A percentile compares a stretch with the other conserved stretches of the same genome.
Conservation (phyloP, 2,113 vertebrate genomes). For the Ctenodactylus gundi region DNA sequence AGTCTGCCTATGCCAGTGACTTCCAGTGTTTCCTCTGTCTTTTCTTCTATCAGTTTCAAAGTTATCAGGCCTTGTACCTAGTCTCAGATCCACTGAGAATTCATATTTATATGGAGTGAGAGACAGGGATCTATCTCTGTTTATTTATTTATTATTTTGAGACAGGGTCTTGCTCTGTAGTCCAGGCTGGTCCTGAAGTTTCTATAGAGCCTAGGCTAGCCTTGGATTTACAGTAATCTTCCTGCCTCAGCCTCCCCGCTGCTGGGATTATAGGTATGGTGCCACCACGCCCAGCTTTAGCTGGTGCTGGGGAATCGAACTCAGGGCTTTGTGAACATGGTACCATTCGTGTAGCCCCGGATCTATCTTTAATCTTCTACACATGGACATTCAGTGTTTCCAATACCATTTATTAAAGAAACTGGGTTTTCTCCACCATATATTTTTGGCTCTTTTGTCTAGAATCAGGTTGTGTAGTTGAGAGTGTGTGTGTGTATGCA, state of each 20-base stretch:
- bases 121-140: background rate
- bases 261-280: too few relatives aligned
- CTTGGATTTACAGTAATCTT: too few relatives aligned
- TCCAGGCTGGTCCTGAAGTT: too few relatives aligned
- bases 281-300: too few relatives aligned
- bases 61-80: background rate
- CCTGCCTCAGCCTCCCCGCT: too few relatives aligned
- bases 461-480: background rate
- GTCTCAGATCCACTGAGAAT: background rate
- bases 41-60: background rate
- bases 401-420: background rate
- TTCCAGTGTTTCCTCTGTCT: background rate
- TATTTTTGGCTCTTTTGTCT: background rate
- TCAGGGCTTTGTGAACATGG: too few relatives aligned
- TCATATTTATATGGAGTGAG: background rate
- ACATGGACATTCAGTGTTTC: background rate
- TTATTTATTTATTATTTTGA: too few relatives aligned
- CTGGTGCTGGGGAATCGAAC: too few relatives aligned
- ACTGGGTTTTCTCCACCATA: too few relatives aligned
- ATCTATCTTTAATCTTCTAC: background rate
- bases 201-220: too few relatives aligned
- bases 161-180: too few relatives aligned
- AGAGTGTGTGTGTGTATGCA: background rate
- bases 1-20: background rate
- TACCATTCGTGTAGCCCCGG: too few relatives aligned